Conservation (phyloP, 2,888 invertebrate species). For the Cheiracanthium punctorium region DNA sequence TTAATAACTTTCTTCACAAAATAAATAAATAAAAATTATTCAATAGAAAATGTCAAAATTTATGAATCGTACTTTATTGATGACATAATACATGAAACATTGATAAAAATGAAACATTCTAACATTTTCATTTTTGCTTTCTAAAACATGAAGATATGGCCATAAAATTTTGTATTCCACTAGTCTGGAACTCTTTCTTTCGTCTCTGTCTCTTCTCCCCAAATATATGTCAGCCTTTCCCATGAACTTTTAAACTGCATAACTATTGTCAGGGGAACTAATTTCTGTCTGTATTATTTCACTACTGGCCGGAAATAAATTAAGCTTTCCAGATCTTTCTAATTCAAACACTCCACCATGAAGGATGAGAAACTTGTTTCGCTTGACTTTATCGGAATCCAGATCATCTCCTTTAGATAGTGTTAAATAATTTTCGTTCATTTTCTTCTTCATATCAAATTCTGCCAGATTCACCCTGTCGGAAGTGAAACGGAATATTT, state of each 20-base stretch:
- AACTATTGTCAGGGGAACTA: slow-evolving; percentile 4
- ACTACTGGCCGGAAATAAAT: slow-evolving; percentile 18
- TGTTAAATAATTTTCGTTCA: slow-evolving; percentile 58
- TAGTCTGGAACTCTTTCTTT: too few relatives aligned
- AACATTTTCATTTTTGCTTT: neutral
- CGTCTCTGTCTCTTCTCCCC: too few relatives aligned
- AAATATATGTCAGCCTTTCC: too few relatives aligned
- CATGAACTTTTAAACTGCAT: neutral
- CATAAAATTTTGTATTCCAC: neutral
- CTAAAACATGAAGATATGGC: neutral
- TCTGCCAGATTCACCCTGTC: slow-evolving; percentile 70
- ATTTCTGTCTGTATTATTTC: slow-evolving; percentile 4
- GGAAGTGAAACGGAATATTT: slow-evolving; percentile 69
- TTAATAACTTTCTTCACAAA: neutral
- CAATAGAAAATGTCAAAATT: too few relatives aligned
- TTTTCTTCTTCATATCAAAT: slow-evolving; percentile 69
- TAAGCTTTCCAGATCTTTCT: slow-evolving; percentile 26
- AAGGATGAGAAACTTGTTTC: slow-evolving; percentile 69
- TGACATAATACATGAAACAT: neutral
- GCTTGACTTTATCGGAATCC: slow-evolving; percentile 65
- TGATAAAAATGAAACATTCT: neutral
- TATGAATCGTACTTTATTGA: slow-evolving; percentile 8
- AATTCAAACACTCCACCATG: slow-evolving; percentile 70
- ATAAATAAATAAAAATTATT: neutral
- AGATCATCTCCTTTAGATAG: slow-evolving; percentile 68